phyloP scores from a whole-genome alignment of 2,888 invertebrate genomes.

The Drosophila longiperda region DNA sequence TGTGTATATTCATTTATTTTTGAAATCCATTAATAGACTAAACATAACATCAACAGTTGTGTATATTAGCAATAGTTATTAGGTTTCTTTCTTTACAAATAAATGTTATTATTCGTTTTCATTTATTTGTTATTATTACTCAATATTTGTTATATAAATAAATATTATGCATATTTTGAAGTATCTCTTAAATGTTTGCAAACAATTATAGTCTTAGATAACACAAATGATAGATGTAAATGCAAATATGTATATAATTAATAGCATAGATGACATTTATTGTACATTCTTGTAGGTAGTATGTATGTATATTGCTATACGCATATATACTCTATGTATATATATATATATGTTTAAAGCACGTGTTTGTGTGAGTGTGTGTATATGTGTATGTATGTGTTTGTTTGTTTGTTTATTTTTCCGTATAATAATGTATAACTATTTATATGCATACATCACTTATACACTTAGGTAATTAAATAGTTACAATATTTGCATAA shows the following conservation, averaged over 20 bases:
- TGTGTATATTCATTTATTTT: constrained; percentile 73
- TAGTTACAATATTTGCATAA: constrained; percentile 34
- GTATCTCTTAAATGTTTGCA: constrained; percentile 58
- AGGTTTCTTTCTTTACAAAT: constrained; percentile 49
- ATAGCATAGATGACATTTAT: constrained; percentile 54
- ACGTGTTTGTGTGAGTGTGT: constrained; percentile 6
- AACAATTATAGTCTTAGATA: constrained; percentile 81
- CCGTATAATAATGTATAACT: constrained; percentile 40
- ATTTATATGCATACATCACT: constrained; percentile 50
- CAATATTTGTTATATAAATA: constrained; percentile 61
- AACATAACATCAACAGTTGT: constrained; percentile 83
- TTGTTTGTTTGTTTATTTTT: constrained; percentile 13
- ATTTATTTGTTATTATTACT: constrained; percentile 19
- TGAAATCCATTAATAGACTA: constrained; percentile 77
- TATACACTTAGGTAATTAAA: constrained; percentile 38
- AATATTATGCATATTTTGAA: constrained; percentile 57
- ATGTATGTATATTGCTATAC: constrained; percentile 32
- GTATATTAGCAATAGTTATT: constrained; percentile 78
- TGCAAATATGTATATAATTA: constrained; percentile 40
- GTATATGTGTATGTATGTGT: constrained; percentile 17
- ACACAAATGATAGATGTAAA: constrained; percentile 72
- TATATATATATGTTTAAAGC: constrained; percentile 33
- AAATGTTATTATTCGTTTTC: constrained; percentile 24
- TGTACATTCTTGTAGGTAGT: constrained; percentile 55
- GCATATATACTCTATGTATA: constrained; percentile 33